A percentile compares a stretch with the other conserved stretches of the same genome.
Evolutionary conservation across 1,140 invertebrate genomes (phyloP).

Genomic region (Choristoneura fumiferana): DNA sequence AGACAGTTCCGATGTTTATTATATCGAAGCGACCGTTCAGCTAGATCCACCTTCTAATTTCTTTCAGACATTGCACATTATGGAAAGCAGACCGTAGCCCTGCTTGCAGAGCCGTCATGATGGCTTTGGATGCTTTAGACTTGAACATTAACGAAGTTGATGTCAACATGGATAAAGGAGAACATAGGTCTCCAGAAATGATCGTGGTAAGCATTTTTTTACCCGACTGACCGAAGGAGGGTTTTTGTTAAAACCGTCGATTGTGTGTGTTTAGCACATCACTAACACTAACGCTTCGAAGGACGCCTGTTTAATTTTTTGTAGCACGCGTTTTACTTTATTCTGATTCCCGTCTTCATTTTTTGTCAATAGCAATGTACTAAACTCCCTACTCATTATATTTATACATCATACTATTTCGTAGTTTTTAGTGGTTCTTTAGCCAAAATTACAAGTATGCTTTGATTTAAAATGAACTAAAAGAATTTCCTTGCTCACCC

Average conservation of each 20-base stretch:
- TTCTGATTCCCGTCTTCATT: neutral
- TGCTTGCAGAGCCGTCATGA: slow-evolving; percentile 49
- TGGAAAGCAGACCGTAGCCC: slow-evolving; percentile 56
- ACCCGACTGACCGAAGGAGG: too few species aligned
- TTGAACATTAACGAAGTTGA: slow-evolving; percentile 50
- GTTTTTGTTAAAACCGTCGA: neutral
- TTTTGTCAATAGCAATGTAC: too few species aligned
- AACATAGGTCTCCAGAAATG: slow-evolving; percentile 24
- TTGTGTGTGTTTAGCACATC: neutral
- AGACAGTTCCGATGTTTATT: too few species aligned
- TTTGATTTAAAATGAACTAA: too few species aligned
- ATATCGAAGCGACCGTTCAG: neutral
- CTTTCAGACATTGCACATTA: slow-evolving; percentile 47
- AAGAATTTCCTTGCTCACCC: too few species aligned
- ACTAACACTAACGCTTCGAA: neutral
- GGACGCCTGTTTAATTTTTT: neutral
- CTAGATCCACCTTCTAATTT: too few species aligned
- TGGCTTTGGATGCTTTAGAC: slow-evolving; percentile 53
- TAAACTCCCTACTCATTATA: too few species aligned
- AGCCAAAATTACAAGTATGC: too few species aligned
- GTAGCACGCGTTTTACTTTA: neutral
- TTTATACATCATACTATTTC: too few species aligned
- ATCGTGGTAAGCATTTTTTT: slow-evolving; percentile 19
- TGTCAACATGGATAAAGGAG: slow-evolving; percentile 30
- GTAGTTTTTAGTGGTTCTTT: too few species aligned